A percentile compares a stretch with the other conserved stretches of the same genome.
phyloP scores from a whole-genome alignment of 1,140 invertebrate genomes.

The Neodiprion lecontei region DNA sequence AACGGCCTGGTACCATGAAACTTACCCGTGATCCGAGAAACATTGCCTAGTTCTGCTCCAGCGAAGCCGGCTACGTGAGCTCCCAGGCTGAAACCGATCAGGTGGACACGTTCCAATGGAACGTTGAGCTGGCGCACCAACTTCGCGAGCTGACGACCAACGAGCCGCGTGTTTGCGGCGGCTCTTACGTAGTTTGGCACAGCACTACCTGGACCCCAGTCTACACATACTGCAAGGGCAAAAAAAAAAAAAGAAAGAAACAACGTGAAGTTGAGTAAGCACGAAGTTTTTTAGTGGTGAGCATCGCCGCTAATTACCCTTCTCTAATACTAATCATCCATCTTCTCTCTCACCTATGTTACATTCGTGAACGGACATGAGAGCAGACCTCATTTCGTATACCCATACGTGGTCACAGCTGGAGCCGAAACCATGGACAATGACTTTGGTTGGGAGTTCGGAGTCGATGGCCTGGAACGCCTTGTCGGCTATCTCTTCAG shows the following conservation, averaged over 20 bases:
- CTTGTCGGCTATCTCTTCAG: conserved; percentile 55
- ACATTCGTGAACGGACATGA: conserved; percentile 76
- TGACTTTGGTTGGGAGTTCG: conserved; percentile 80
- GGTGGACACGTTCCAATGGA: conserved; percentile 74
- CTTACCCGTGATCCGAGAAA: conserved; percentile 85
- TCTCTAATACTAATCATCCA: neutral
- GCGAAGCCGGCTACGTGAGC: conserved; percentile 95
- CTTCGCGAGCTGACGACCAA: conserved; percentile 88
- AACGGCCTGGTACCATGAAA: neutral
- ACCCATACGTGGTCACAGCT: conserved; percentile 91
- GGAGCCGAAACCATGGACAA: conserved; percentile 94
- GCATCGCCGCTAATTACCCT: neutral
- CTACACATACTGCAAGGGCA: conserved; percentile 79
- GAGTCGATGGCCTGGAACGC: conserved; percentile 59
- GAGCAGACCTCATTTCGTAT: conserved; percentile 87
- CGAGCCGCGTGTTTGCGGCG: conserved; percentile 90
- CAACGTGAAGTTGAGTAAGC: neutral
- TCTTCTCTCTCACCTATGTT: conserved; percentile 47
- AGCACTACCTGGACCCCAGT: conserved; percentile 91
- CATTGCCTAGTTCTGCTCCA: conserved; percentile 82
- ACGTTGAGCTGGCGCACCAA: conserved; percentile 66
- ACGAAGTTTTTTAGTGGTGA: conserved; percentile 3
- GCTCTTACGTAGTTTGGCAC: conserved; percentile 94
- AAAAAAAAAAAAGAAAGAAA: conserved; percentile 35
- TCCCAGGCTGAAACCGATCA: conserved; percentile 91